Evolutionary conservation across 2,113 vertebrate genomes (phyloP).

Genomic region (Gila orcuttii): DNA sequence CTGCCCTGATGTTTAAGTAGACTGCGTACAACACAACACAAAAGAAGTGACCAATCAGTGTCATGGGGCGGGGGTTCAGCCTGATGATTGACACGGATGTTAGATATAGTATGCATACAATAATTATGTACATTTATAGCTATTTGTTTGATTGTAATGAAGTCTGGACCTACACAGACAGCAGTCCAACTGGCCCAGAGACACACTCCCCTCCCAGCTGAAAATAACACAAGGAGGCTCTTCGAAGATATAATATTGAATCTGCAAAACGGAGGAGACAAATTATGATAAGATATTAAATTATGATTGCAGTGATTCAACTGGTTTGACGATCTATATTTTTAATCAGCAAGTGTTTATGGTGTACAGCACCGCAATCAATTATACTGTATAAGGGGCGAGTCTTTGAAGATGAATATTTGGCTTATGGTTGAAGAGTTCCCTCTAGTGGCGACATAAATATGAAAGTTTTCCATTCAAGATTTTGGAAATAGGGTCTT

Average conservation of each 20-base stretch:
- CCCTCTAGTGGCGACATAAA: constrained; percentile 6
- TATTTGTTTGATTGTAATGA: neutral
- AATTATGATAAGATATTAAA: too few species aligned
- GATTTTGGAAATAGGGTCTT: neutral
- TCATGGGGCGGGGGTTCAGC: constrained; percentile 85
- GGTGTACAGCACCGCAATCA: neutral
- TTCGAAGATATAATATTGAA: constrained; percentile 85
- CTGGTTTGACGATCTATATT: neutral
- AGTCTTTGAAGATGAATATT: neutral
- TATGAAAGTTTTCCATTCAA: neutral
- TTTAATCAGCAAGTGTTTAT: neutral
- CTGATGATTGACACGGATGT: constrained; percentile 66
- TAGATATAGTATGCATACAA: neutral
- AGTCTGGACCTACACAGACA: constrained; percentile 86
- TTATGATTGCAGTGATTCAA: neutral
- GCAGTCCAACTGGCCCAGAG: constrained; percentile 85
- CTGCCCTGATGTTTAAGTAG: constrained; percentile 91
- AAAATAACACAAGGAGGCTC: constrained; percentile 95
- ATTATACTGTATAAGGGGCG: neutral
- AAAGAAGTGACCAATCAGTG: constrained; percentile 93
- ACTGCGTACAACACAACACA: constrained; percentile 87
- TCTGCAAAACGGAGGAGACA: constrained; percentile 71
- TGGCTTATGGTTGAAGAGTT: neutral
- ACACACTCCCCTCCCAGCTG: constrained; percentile 90
- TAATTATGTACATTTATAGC: neutral